Evolutionary conservation across 2,797 vertebrate species (phyloP).

Genomic region (Phyllotis vaccarum): DNA sequence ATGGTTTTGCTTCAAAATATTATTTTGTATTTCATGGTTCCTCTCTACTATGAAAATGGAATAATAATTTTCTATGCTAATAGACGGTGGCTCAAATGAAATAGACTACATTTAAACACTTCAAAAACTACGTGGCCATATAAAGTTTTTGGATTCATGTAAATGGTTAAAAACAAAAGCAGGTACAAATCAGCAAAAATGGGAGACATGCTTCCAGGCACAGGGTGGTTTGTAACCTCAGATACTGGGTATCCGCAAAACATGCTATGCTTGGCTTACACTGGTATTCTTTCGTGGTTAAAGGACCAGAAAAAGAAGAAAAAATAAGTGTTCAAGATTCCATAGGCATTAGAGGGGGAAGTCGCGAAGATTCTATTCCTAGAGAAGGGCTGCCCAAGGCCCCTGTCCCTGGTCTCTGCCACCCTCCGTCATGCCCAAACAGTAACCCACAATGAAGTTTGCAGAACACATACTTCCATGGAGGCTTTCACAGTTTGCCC

Average conservation of each 20-base stretch:
- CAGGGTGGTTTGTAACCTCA: neutral
- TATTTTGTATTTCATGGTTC: slow-evolving; percentile 18
- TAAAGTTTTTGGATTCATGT: slow-evolving; percentile 14
- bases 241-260: neutral
- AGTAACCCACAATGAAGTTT: neutral
- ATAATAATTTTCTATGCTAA: neutral
- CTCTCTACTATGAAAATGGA: slow-evolving; percentile 32
- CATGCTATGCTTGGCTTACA: neutral
- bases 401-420: neutral
- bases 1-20: slow-evolving; percentile 22
- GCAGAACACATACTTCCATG: slow-evolving; percentile 25
- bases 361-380: neutral
- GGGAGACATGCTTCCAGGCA: neutral
- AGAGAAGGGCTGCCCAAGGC: neutral
- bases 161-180: slow-evolving; percentile 35
- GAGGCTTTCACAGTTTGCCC: slow-evolving; percentile 39
- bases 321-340: neutral
- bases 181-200: slow-evolving; percentile 45
- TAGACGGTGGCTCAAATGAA: neutral
- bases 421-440: neutral
- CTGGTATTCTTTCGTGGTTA: neutral
- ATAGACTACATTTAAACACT: neutral
- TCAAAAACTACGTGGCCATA: slow-evolving; percentile 33
- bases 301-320: neutral
- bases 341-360: neutral